Conservation (phyloP, 2,797 vertebrate genomes). For the Aythya fuligula region DNA sequence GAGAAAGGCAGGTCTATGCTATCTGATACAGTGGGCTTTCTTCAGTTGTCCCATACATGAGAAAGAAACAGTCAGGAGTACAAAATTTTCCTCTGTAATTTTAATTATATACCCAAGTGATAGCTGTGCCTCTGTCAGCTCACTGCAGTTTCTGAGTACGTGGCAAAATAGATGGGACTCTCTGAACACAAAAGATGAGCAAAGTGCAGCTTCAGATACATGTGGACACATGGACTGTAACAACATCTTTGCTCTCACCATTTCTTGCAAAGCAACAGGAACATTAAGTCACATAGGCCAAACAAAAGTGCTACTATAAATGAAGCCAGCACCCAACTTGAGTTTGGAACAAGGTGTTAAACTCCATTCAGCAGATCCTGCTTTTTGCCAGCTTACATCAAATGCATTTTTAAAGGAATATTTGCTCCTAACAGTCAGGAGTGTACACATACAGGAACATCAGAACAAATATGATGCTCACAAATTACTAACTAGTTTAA, state of each 20-base stretch:
- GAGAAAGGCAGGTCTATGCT: not conserved
- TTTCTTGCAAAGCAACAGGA: not conserved
- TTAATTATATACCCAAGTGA: not conserved
- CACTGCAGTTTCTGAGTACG: not conserved
- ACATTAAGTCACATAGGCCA: fast-evolving
- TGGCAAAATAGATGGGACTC: not conserved
- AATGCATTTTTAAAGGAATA: not conserved
- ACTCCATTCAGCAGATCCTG: not conserved
- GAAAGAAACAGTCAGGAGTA: not conserved
- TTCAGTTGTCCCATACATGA: not conserved
- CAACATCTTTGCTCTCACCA: not conserved
- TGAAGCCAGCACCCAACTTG: not conserved
- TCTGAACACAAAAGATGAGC: not conserved
- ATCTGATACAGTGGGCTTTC: not conserved
- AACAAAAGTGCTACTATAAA: not conserved
- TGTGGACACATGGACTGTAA: not conserved
- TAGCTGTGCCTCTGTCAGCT: not conserved
- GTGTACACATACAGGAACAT: not conserved
- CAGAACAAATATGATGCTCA: not conserved
- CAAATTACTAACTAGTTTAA: not conserved
- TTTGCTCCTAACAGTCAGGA: not conserved
- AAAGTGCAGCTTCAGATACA: not conserved
- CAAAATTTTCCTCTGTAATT: not conserved
- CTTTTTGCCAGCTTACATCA: not conserved
- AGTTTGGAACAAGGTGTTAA: not conserved